These are phyloP conservation scores for Pelecanus crispus DNA, from an alignment of 2,113 vertebrate species.

Conservation along the genomic window DNA sequence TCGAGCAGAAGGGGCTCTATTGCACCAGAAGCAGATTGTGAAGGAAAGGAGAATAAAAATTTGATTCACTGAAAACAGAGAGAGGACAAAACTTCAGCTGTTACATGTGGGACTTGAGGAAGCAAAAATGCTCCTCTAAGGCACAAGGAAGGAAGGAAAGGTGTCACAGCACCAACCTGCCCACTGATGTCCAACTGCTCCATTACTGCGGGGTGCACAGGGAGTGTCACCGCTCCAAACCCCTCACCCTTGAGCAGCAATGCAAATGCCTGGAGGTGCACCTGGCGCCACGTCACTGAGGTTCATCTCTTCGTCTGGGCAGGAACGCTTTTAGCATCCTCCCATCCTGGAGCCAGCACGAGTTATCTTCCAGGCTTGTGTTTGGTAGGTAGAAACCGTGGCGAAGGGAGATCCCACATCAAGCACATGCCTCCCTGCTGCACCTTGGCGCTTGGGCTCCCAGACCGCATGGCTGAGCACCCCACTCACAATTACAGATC, in stretches of 20 bases:
- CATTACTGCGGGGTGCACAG: fast-evolving
- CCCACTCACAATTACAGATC: not conserved
- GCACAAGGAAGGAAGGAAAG: not conserved
- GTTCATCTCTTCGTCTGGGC: fast-evolving
- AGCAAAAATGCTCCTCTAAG: not conserved
- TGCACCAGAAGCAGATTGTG: fast-evolving
- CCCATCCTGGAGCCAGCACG: not conserved
- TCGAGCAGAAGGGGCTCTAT: not conserved
- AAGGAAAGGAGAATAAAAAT: not conserved
- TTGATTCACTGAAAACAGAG: not conserved
- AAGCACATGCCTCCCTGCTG: not conserved
- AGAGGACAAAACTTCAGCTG: not conserved
- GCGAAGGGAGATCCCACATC: not conserved
- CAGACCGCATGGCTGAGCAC: not conserved
- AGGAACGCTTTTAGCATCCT: not conserved
- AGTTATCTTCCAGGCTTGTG: not conserved
- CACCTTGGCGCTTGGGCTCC: not conserved
- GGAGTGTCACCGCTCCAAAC: fast-evolving
- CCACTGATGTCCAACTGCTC: not conserved
- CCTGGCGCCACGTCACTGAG: fast-evolving
- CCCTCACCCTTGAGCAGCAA: not conserved
- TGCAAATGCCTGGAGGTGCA: not conserved
- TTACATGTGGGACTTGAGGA: not conserved
- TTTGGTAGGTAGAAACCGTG: not conserved
- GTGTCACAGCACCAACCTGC: not conserved